These are phyloP conservation scores for Halichoerus grypus DNA, from an alignment of 2,113 vertebrate genomes.

Conservation along the genomic window DNA sequence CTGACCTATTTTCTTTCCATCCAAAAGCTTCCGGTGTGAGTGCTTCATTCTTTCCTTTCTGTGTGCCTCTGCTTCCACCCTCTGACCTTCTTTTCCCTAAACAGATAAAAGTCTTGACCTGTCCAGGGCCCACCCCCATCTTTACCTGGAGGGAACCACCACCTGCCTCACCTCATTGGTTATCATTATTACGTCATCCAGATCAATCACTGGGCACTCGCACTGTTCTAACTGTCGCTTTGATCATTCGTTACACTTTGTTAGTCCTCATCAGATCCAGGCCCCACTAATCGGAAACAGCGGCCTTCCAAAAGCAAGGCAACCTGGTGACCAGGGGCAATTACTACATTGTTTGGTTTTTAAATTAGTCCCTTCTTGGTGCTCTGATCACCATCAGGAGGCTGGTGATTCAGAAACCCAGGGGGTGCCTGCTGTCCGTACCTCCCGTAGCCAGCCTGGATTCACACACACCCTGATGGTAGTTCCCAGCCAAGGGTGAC, in stretches of 20 bases:
- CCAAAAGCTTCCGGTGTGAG: background rate
- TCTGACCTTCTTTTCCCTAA: slow-evolving; percentile 54
- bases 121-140: slow-evolving; percentile 61
- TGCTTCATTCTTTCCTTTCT: background rate
- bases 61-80: background rate
- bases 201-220: slow-evolving; percentile 87
- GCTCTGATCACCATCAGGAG: slow-evolving; percentile 76
- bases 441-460: background rate
- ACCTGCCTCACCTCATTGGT: slow-evolving; percentile 86
- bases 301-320: slow-evolving; percentile 80
- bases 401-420: slow-evolving; percentile 57
- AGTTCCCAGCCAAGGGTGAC: background rate
- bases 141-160: slow-evolving; percentile 85
- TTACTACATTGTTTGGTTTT: slow-evolving; percentile 82
- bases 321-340: slow-evolving; percentile 81
- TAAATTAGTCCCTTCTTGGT: slow-evolving; percentile 80
- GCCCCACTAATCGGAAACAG: slow-evolving; percentile 89
- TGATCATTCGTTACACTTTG: slow-evolving; percentile 92
- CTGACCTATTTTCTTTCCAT: background rate
- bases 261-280: slow-evolving; percentile 91
- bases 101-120: slow-evolving; percentile 53
- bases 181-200: slow-evolving; percentile 90
- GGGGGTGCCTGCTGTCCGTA: slow-evolving; percentile 38
- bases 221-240: slow-evolving; percentile 87
- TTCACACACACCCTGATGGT: background rate